Conservation (phyloP, 2,113 vertebrate genomes). For the Pithys albifrons region DNA sequence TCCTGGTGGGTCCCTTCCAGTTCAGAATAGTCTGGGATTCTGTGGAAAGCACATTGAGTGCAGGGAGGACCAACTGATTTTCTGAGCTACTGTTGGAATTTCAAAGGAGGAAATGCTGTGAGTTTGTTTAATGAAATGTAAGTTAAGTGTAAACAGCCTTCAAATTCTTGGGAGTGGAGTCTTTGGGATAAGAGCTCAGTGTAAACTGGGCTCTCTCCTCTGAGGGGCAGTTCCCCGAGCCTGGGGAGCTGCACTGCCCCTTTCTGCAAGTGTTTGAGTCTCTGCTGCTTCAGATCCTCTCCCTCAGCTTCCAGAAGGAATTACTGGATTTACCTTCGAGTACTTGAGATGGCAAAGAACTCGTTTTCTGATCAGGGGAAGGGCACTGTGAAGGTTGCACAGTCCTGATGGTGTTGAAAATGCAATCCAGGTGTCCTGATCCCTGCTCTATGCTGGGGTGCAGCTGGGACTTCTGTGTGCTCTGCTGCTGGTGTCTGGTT, state of each 20-base stretch:
- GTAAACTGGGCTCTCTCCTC: neutral
- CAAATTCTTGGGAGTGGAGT: neutral
- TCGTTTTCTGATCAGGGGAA: neutral
- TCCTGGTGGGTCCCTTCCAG: too few species aligned
- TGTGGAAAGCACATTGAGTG: neutral
- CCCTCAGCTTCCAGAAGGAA: neutral
- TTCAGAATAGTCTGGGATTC: too few species aligned
- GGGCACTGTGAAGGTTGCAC: neutral
- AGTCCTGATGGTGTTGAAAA: neutral
- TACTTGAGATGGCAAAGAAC: neutral
- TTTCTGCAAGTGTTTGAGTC: neutral
- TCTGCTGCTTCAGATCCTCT: neutral
- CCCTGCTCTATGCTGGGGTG: neutral
- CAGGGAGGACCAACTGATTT: neutral
- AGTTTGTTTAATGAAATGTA: slow-evolving; percentile 48
- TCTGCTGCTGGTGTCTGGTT: neutral
- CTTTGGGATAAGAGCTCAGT: neutral
- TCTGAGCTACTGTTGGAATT: slow-evolving; percentile 22
- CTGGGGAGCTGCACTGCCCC: neutral
- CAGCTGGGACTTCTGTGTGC: neutral
- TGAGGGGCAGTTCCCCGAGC: neutral
- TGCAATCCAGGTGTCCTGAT: neutral
- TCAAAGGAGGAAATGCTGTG: slow-evolving; percentile 18
- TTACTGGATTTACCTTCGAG: neutral
- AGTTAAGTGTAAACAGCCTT: slow-evolving; percentile 25